Evolutionary conservation across 1,140 invertebrate genomes (phyloP), one percentile per base, ranked within the genome.

Genomic region (Paracyclopina nana): DNA sequence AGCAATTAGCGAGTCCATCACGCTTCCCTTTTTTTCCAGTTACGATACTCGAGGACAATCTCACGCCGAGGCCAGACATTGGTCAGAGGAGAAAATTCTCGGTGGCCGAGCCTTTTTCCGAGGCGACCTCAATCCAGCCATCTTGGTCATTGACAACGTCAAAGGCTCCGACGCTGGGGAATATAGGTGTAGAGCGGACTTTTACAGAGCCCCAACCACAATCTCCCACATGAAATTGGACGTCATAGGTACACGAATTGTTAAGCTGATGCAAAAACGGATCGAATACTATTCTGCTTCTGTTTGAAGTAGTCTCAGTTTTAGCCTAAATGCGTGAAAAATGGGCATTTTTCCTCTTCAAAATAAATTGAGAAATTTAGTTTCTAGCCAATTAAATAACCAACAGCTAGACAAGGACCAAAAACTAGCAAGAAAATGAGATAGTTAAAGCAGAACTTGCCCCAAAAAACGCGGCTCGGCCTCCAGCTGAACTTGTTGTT

Each of bases 161-260:
- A 2, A 46, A 27, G 68, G 76, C 28, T 68, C 70, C 11, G 61
- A 63, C 44, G 57, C 57, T 16, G 61, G 59, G 2, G 54, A 61
- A 20, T 63, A 63, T 54, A 56, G 61, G 25, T 63, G 61, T 46
- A 48, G 61, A 46, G 61, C 63, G 5, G 61, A 63, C 40, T 63
- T 63, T 50, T 55, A 57, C 24, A 57, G 55, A 41, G 60, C 58
- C 1, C 59, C 59, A 20, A 63, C 61, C 6, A 55, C 57, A 38
- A 63, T 63, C 45, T 55, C 54, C 14, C 54, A 59, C 8, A 60
- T 63, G 16, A 56, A 57, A 24, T 38, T 63, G 12, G 57, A 59
- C 30, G 60, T 63, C 16, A 60, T 63, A 26, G 60, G 61, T 63
- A 54, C 6, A 12, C 20, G 14, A 8, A 6, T 26, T 18, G 16